Base-by-base conservation (phyloP, 2,888 invertebrate genomes). In the Drosophila histrio region DNA sequence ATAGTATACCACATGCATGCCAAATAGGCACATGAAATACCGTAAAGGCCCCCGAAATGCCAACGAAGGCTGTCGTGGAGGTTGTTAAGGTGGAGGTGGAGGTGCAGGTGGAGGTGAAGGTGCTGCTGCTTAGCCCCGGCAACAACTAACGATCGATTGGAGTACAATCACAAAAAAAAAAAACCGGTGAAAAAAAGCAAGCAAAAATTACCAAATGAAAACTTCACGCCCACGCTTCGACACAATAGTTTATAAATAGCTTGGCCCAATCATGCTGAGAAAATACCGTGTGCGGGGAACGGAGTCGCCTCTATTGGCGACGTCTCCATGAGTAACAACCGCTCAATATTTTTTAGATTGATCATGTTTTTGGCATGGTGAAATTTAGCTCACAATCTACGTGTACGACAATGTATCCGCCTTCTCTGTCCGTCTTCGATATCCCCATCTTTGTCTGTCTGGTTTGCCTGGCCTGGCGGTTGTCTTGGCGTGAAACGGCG, bases 191-290 rank as follows among this genome's bases (percentile, higher is more conserved):
- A 17, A 43, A 39, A 15, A 38, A 49, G 24, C 19, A 56, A 34
- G 13, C 21, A 8, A 6, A 64, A 65, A 66, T 61, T 59, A 65
- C 43, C 78, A 62, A 68, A 59, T 56, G 62, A 44, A 59, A 74
- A 78, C 54, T 59, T 59, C 21, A 73, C 60, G 56, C 71, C 68
- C 56, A 65, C 65, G 62, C 46, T 17, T 44, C 46, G 41, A 49
- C 60, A 75, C 77, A 70, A 81, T 87, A 59, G 65, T 83, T 79
- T 82, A 82, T 57, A 82, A 82, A 82, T 82, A 82, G 74, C 39
- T 39, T 30, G 50, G 82, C 58, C 80, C 66, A 79, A 79, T 81
- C 88, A 81, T 87, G 39, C 65, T 7, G 17, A 38, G 65, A 39
- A 43, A 52, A 58, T 36, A 41, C 43, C 56, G 41, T 36, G 22